Evolutionary conservation across 2,113 vertebrate genomes (phyloP).

Genomic region (Tachycineta bicolor): DNA sequence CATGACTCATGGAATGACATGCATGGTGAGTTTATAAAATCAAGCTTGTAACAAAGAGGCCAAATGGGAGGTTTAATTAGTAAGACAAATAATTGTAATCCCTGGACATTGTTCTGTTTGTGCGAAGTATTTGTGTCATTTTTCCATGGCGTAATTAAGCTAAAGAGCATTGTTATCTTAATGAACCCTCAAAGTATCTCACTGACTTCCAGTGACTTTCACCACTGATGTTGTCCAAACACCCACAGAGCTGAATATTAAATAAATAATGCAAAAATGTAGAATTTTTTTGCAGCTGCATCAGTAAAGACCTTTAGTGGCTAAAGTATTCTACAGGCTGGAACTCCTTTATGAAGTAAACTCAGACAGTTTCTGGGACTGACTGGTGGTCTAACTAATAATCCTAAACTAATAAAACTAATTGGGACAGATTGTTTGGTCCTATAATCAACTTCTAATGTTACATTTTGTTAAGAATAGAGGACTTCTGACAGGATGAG

Average conservation of each 20-base stretch:
- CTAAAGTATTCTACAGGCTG: neutral
- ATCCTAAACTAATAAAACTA: neutral
- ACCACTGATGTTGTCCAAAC: neutral
- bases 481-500: neutral
- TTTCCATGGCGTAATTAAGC: neutral
- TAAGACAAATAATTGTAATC: neutral
- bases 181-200: neutral
- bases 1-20: neutral
- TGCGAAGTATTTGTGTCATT: neutral
- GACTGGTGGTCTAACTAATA: neutral
- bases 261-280: neutral
- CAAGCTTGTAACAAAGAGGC: neutral
- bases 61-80: constrained; percentile 22
- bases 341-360: neutral
- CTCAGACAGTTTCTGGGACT: neutral
- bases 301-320: neutral
- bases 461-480: neutral
- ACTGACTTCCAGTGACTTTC: neutral
- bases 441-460: neutral
- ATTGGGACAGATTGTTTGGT: neutral
- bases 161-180: constrained; percentile 1
- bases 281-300: neutral
- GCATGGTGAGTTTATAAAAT: neutral
- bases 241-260: neutral
- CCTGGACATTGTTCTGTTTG: neutral